Base-by-base conservation (phyloP, 1,140 invertebrate species). In the Drosophila carrolli region DNA sequence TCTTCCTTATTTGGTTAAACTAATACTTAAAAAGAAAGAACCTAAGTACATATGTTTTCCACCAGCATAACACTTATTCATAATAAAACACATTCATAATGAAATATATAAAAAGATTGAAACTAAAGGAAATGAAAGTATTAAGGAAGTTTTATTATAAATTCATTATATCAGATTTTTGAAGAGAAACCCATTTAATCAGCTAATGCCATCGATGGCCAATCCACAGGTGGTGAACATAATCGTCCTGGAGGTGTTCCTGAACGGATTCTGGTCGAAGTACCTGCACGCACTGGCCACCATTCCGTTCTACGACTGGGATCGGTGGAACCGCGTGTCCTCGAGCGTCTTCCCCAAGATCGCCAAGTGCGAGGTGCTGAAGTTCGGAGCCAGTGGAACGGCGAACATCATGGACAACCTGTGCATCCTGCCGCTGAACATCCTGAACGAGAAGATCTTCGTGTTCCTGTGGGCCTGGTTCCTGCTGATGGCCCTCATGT, bases 391-490 rank as follows among this genome's bases (percentile, higher is more conserved):
- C 72, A 95, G 94, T 8, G 96, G 96, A 3, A 92, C 93, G 1
- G 92, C 94, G n/a, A 93, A 95, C 81, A 91, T 93, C 0, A 93
- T 94, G 75, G 96, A 97, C 78, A 94, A 94, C 3, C 93, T 97
- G 0, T 97, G 96, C 84, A 94, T 97, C 16, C 91, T 97, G 48
- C 95, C 96, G 1, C 80, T 97, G 16, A 97, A 97, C 80, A 95
- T 97, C 68, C 93, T 97, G 8, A 97, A 97, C 90, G 96, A 97
- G 82, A 97, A 97, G 86, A 95, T 97, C 57, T 97, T 96, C 75
- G 93, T 96, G 8, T 95, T 97, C 65, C 91, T 97, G 0, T 97
- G 96, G 96, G 96, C 97, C 91, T 97, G 97, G 97, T 95, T 97
- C 67, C 94, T 96, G 14, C 92, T 96, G 23, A 92, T 97, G 41